Conservation (phyloP, 2,113 vertebrate genomes). For the Oophaga pumilio region DNA sequence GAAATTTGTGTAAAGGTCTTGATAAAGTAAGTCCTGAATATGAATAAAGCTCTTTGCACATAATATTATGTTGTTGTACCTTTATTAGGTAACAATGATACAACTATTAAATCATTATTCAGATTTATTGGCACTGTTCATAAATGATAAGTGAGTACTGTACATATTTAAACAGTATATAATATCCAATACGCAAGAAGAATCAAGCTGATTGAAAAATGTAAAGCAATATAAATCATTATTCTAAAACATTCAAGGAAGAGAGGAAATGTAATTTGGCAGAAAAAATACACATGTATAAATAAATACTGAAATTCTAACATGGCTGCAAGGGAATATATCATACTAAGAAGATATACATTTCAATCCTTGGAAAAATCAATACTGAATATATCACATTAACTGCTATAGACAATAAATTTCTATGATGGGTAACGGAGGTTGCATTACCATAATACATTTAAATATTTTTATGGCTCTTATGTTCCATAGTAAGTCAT, state of each 20-base stretch:
- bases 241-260: background rate
- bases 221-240: background rate
- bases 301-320: background rate
- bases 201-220: background rate
- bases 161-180: background rate
- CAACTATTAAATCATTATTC: no score
- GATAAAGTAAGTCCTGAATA: no score
- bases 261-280: background rate
- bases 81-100: no score
- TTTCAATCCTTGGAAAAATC: background rate
- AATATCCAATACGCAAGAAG: background rate
- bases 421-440: background rate
- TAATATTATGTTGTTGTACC: background rate
- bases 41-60: background rate
- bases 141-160: background rate
- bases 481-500: background rate
- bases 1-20: no score
- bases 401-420: conserved; percentile 1
- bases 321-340: background rate
- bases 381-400: conserved; percentile 17
- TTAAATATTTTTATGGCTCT: background rate
- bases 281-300: background rate
- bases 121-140: no score
- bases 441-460: background rate
- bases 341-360: background rate